Base-by-base conservation (phyloP, 2,888 invertebrate genomes). In the Stenchaetothrips biformis region DNA sequence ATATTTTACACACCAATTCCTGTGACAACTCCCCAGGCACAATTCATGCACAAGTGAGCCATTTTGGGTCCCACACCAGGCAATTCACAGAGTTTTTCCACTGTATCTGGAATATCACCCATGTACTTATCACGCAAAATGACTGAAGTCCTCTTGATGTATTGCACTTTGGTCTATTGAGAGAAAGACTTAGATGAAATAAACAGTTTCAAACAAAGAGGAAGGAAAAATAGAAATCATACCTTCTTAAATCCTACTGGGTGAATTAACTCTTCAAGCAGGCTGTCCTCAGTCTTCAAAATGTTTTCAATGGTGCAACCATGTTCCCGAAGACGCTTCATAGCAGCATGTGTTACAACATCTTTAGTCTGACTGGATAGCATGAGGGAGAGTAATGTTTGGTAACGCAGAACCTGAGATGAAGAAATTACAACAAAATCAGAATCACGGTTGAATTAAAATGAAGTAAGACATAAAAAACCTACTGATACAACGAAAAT, bases 311-410 rank as follows among this genome's bases (percentile, higher is more conserved):
- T 90, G 0, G 92, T 95, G 78, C 96, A 90, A 0, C 94, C 95
- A 85, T 92, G 90, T 48, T 89, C 88, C 81, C 90, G 89, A 0
- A 98, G 89, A 53, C 92, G 90, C 82, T 98, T 7, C 95, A 99
- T 97, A 0, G 98, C 98, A 47, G 93, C 94, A 88, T 92, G 93
- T 47, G 95, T 97, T 0, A 96, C 92, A 86, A 96, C 93, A 87
- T 99, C 99, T 86, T 95, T 98, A 0, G 99, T 99, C 88, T 99
- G 99, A 86, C 98, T 98, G 59, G 99, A 99, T 13, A 99, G 87
- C 97, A 99, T 98, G 78, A 99, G 88, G 0, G 98, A 93, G 80
- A 99, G 88, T 49, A 99, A 88, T 18, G 92, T 91, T 85, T 99
- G 99, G 86, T 94, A 99, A 80, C 99, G 90, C 84, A 91, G 91